These are phyloP conservation scores for Chloropsis cyanopogon DNA, from an alignment of 2,113 vertebrate species.

Conservation along the genomic window DNA sequence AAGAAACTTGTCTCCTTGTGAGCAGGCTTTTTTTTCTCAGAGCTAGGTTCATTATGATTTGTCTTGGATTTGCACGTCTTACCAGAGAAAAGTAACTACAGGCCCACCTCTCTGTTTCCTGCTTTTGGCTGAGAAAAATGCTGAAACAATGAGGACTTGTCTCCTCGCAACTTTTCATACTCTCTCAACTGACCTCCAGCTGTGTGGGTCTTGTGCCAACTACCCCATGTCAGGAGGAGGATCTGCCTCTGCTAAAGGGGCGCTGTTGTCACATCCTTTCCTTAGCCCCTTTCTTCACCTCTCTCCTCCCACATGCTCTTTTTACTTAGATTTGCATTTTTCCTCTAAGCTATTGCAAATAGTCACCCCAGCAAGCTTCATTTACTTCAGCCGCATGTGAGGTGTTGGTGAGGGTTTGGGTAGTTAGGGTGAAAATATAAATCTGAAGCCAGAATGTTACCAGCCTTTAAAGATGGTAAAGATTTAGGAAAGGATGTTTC, in stretches of 20 bases:
- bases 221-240: accelerated
- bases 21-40: neutral
- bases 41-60: neutral
- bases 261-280: neutral
- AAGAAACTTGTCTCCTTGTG: neutral
- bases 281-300: neutral
- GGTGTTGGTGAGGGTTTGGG: neutral
- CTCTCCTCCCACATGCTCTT: neutral
- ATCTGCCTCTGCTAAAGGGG: neutral
- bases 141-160: neutral
- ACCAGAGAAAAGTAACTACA: neutral
- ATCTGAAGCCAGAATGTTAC: neutral
- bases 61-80: neutral
- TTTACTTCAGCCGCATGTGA: neutral
- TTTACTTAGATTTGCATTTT: neutral
- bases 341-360: neutral
- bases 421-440: neutral
- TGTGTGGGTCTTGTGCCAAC: accelerated
- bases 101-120: neutral
- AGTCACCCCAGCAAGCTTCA: neutral
- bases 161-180: neutral
- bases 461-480: neutral
- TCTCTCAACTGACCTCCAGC: neutral
- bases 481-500: neutral
- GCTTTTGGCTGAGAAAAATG: neutral